Evolutionary conservation across 1,140 invertebrate genomes (phyloP).

Genomic region (Vanessa atalanta): DNA sequence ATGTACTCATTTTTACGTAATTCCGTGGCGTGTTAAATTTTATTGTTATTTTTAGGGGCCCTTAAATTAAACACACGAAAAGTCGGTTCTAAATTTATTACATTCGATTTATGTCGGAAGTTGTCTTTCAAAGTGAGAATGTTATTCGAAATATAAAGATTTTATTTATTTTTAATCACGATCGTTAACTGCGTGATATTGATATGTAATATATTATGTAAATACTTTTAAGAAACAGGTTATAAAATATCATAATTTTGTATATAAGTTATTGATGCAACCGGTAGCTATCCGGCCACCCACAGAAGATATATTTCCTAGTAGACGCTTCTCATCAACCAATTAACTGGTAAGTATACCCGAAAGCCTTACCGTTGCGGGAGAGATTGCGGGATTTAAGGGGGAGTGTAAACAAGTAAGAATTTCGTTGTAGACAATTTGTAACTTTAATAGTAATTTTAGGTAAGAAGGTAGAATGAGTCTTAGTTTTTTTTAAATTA

Average conservation of each 20-base stretch:
- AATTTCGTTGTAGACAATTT: background rate
- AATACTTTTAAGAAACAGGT: background rate
- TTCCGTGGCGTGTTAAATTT: constrained; percentile 41
- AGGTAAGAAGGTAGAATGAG: too few relatives aligned
- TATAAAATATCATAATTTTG: background rate
- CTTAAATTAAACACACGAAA: constrained; percentile 31
- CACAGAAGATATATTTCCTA: constrained; percentile 52
- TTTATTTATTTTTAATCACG: constrained; percentile 11
- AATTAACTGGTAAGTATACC: constrained; percentile 63
- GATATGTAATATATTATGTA: background rate
- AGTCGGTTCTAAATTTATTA: constrained; percentile 28
- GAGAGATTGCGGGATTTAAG: constrained; percentile 45
- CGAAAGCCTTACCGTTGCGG: constrained; percentile 60
- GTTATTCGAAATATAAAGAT: constrained; percentile 4
- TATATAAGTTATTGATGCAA: background rate
- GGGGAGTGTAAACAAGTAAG: constrained; percentile 29
- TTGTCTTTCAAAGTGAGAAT: constrained; percentile 20
- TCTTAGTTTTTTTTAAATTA: too few relatives aligned
- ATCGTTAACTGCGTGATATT: background rate
- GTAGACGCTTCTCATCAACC: constrained; percentile 55
- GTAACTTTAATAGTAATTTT: too few relatives aligned
- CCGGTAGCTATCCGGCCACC: constrained; percentile 48
- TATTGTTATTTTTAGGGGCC: constrained; percentile 42
- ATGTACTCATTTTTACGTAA: constrained; percentile 46
- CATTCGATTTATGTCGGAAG: constrained; percentile 25